Evolutionary conservation across 2,888 invertebrate species (phyloP).

Genomic region (Eristalis tenax): DNA sequence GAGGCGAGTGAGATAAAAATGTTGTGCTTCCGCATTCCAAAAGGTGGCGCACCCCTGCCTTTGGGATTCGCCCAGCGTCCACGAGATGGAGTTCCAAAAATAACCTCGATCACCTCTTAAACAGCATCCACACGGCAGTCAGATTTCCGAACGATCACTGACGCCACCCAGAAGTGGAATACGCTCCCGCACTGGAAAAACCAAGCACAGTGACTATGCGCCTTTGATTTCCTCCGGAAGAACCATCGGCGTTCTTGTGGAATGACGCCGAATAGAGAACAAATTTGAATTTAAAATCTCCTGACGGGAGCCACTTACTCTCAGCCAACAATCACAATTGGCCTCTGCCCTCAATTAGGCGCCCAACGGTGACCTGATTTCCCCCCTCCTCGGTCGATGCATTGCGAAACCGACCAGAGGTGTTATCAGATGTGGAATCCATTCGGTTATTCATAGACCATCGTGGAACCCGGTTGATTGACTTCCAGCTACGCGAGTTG

Average conservation of each 20-base stretch:
- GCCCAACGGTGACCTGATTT: conserved; percentile 46
- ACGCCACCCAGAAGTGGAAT: conserved; percentile 38
- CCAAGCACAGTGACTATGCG: not conserved
- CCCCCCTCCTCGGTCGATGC: conserved; percentile 8
- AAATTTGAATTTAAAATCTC: conserved; percentile 58
- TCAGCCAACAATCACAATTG: conserved; percentile 30
- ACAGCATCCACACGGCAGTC: conserved; percentile 46
- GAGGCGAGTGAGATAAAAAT: not conserved
- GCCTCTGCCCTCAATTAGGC: conserved; percentile 40
- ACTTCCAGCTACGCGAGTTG: conserved; percentile 5
- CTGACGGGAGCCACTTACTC: conserved; percentile 45
- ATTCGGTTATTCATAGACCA: conserved; percentile 30
- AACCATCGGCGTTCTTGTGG: conserved; percentile 23
- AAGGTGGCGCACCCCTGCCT: conserved; percentile 16
- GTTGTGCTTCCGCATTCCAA: not conserved
- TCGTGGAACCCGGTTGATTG: conserved; percentile 39
- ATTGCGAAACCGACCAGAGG: conserved; percentile 22
- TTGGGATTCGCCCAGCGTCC: too few species aligned
- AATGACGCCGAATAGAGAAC: not conserved
- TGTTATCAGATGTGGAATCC: conserved; percentile 6
- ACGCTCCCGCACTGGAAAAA: not conserved
- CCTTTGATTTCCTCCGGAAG: conserved; percentile 35
- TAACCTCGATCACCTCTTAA: conserved; percentile 49
- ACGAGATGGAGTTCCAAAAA: conserved; percentile 43
- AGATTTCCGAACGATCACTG: conserved; percentile 5